Percentiles rank a stretch among this genome's conserved stretches.
These are phyloP conservation scores for Sarcophaga caerulescens DNA, from an alignment of 2,888 invertebrate genomes.

Conservation along the genomic window DNA sequence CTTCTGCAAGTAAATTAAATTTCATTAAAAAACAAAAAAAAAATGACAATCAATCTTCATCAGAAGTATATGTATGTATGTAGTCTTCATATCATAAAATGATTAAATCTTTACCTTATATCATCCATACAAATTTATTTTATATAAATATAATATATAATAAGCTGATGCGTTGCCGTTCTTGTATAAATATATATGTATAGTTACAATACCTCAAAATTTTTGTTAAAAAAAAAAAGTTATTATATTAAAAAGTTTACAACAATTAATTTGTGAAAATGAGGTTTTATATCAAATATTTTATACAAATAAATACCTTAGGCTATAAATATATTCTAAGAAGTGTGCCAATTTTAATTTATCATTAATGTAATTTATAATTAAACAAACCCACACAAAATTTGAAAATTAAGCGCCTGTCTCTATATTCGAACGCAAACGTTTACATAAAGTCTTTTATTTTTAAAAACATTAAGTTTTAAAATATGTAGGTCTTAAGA, in stretches of 20 bases:
- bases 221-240: background rate
- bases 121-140: too few species aligned
- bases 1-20: background rate
- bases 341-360: constrained; percentile 71
- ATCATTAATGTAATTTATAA: constrained; percentile 51
- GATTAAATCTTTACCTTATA: too few species aligned
- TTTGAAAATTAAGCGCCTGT: constrained; percentile 1
- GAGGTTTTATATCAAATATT: constrained; percentile 27
- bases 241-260: background rate
- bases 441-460: too few species aligned
- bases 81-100: constrained; percentile 10
- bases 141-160: too few species aligned
- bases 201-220: background rate
- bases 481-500: too few species aligned
- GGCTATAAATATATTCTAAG: constrained; percentile 58
- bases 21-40: background rate
- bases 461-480: too few species aligned
- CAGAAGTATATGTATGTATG: too few species aligned
- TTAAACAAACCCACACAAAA: constrained; percentile 13
- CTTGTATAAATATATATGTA: background rate
- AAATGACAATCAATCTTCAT: constrained; percentile 8
- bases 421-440: too few species aligned
- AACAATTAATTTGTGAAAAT: constrained; percentile 5
- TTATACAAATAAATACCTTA: constrained; percentile 55
- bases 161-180: background rate